Evolutionary conservation across 2,797 vertebrate species (phyloP).

Genomic region (Myotis findleyi): DNA sequence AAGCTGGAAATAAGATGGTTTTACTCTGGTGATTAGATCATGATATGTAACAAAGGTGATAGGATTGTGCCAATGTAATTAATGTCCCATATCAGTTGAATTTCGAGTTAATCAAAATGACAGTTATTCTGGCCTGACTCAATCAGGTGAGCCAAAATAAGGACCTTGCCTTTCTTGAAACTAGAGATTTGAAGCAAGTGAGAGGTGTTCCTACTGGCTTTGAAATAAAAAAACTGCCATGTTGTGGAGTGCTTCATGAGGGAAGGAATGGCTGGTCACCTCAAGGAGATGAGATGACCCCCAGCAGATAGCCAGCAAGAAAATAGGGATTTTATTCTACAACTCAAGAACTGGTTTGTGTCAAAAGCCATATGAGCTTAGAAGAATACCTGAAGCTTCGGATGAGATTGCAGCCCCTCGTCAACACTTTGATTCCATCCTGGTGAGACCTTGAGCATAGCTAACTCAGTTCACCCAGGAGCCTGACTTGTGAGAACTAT

Average conservation of each 20-base stretch:
- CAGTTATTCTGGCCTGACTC: neutral
- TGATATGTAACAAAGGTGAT: neutral
- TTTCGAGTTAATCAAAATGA: slow-evolving; percentile 14
- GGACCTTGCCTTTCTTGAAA: neutral
- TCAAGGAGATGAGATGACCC: neutral
- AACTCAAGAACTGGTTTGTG: neutral
- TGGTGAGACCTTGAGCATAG: neutral
- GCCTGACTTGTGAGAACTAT: neutral
- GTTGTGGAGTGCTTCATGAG: neutral
- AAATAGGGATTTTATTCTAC: neutral
- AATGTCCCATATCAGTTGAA: neutral
- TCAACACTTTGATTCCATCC: neutral
- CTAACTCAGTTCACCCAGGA: neutral
- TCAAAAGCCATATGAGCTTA: neutral
- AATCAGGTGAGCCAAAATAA: neutral
- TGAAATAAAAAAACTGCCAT: neutral
- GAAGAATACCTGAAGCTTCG: neutral
- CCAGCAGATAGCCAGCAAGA: neutral
- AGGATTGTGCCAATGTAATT: neutral
- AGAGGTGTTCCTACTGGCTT: neutral
- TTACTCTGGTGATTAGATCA: neutral
- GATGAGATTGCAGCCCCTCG: neutral
- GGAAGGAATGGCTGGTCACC: neutral
- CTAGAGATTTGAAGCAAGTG: neutral
- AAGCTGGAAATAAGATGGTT: neutral